Percentiles rank a stretch among this genome's conserved stretches.
These are phyloP conservation scores for Pogonocichla stellata DNA, from an alignment of 2,113 vertebrate species.

Conservation along the genomic window DNA sequence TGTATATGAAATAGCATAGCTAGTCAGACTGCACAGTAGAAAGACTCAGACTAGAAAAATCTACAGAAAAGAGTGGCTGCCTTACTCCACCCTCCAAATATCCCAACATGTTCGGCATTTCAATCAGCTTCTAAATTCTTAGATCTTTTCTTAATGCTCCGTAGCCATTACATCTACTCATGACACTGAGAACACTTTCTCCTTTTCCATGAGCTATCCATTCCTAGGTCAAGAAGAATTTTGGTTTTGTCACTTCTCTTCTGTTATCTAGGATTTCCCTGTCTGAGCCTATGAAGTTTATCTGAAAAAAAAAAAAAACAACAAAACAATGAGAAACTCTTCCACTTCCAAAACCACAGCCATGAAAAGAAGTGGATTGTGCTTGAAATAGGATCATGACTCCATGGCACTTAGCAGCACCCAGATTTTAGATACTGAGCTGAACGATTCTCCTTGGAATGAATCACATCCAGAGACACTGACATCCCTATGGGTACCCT, in stretches of 20 bases:
- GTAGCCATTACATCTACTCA: background rate
- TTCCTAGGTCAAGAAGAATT: background rate
- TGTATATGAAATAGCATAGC: background rate
- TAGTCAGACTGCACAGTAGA: background rate
- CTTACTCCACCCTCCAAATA: background rate
- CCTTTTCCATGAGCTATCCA: background rate
- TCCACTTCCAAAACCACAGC: background rate
- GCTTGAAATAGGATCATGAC: background rate
- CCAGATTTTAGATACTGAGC: background rate
- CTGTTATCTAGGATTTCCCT: background rate
- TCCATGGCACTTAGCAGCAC: background rate
- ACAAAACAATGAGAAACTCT: background rate
- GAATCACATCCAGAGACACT: background rate
- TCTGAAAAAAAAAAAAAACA: background rate
- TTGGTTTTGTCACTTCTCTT: background rate
- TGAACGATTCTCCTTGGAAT: background rate
- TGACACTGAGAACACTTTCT: background rate
- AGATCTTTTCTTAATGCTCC: background rate
- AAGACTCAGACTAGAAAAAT: background rate
- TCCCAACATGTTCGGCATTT: background rate
- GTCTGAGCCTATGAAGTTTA: background rate
- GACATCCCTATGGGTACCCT: background rate
- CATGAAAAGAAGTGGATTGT: background rate
- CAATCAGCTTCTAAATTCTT: background rate
- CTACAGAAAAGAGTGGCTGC: background rate